Base-by-base conservation (phyloP, 2,888 invertebrate genomes). In the Tricholauxania praeusta region DNA sequence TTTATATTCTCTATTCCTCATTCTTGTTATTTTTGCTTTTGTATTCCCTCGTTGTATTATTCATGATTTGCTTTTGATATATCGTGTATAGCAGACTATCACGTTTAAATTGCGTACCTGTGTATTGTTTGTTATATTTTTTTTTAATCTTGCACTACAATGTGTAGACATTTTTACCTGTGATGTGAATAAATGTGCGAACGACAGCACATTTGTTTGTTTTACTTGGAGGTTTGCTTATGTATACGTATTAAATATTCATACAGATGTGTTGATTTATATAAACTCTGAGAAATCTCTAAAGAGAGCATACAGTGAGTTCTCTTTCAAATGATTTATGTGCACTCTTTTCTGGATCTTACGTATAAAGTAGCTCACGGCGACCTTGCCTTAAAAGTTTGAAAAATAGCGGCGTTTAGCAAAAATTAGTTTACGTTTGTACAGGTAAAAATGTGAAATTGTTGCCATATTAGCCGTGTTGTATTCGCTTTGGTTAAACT, bases 331-430 rank as follows among this genome's bases (percentile, higher is more conserved):
- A 47, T 48, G 63, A 47, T 47, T 19, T 63, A 19, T 4, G 1
- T 39, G 39, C 8, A 39, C 39, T 8, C 39, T 39, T 10, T 7
- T 10, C 39, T 39, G 10, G 2, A 39, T 39, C 39, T 39, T 39
- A 39, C 39, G 39, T 39, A 10, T 39, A 10, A 39, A 10, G 48
- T 17, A 47, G 14, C 47, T 39, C 8, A 3, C 47, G 57, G 57
- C 67, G 67, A 67, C 67, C 67, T 67, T 67, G 67, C 57, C 67
- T 39, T 12, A 39, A 55, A 67, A 55, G 22, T 48, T 28, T 57
- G 12, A 28, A 3, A 39, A 39, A 39, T 39, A 8, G 39, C 39
- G 39, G 39, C 39, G 39, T 7, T 39, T 39, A 39, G 39, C 6
- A 39, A 39, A 39, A 10, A 10, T 8, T 39, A 8, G 10, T 39